These are phyloP conservation scores for Prorops nasuta DNA, from an alignment of 1,140 invertebrate genomes.

Conservation along the genomic window DNA sequence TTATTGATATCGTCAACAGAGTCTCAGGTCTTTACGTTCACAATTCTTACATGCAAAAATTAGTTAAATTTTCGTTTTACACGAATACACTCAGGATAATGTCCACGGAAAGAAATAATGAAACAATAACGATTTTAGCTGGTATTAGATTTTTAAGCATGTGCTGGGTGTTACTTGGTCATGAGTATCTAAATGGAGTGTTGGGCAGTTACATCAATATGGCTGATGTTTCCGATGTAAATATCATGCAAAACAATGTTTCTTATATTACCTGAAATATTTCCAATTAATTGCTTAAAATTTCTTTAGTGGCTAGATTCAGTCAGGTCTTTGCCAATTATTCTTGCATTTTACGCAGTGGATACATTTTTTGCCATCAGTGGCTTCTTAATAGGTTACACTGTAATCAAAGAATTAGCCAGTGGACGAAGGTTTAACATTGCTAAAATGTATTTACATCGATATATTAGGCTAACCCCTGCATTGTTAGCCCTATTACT, in stretches of 20 bases:
- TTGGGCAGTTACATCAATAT: constrained; percentile 21
- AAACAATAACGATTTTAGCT: constrained; percentile 32
- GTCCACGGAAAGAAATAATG: constrained; percentile 14
- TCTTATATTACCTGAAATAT: neutral
- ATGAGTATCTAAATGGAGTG: constrained; percentile 33
- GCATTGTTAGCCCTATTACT: constrained; percentile 46
- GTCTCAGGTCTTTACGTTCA: no score
- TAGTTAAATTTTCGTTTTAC: constrained; percentile 36
- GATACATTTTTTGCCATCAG: constrained; percentile 63
- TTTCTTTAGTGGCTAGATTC: constrained; percentile 23
- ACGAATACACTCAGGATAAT: constrained; percentile 33
- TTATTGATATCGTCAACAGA: neutral
- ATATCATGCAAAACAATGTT: neutral
- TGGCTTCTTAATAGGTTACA: constrained; percentile 62
- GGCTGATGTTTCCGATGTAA: constrained; percentile 18
- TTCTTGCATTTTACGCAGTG: constrained; percentile 48
- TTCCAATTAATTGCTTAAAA: neutral
- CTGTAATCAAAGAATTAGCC: constrained; percentile 54
- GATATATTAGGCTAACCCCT: constrained; percentile 53
- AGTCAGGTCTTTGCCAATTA: constrained; percentile 33
- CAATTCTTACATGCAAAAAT: constrained; percentile 1
- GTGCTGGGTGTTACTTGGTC: constrained; percentile 46
- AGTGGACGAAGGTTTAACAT: constrained; percentile 41
- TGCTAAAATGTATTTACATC: constrained; percentile 41
- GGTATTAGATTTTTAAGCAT: constrained; percentile 49